Evolutionary conservation across 2,113 vertebrate genomes (phyloP), one percentile per base, ranked within the genome.

Genomic region (Malurus alboscapulatus): DNA sequence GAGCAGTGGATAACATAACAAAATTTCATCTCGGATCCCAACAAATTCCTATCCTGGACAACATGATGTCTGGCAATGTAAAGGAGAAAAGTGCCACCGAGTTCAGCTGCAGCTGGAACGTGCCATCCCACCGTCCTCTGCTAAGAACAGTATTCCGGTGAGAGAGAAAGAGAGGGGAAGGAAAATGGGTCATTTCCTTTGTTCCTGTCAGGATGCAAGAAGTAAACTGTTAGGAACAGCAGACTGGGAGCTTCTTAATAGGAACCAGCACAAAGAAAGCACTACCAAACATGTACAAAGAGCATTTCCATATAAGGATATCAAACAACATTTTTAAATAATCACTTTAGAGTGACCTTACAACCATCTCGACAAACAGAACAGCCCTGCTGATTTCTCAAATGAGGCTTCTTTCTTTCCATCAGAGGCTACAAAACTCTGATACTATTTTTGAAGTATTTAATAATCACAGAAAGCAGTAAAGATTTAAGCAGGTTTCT

Each of bases 151-250:
- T 12, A 58, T 53, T 73, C 66, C 6, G 13, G 30, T 8, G 21
- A 90, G 58, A 69, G 12, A 80, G 86, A 83, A 73, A 94, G 66
- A 84, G 81, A 66, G 45, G 78, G 84, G 93, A 97, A 96, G 96
- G 92, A 97, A 97, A 93, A 87, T 84, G 94, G 94, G 77, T 95
- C 94, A 96, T 92, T 97, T 97, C 97, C 96, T 96, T 73, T 96
- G 94, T 83, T 96, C 90, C 75, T 90, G 85, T 69, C 83, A 95
- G 96, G 95, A 96, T 94, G 91, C 59, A 94, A 96, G 91, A 94
- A 95, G 74, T 89, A 89, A 96, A 95, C 90, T 77, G 78, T 62
- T 73, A 84, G 63, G 51, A 90, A 61, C 57, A 84, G 63, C 85
- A 84, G 67, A 45, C 68, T 76, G 89, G 76, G 78, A 95, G 84